Evolutionary conservation across 35 echinoderm and acorn worm species (phyloP), one percentile per base, ranked within the genome.

Genomic region (Acanthaster planci): DNA sequence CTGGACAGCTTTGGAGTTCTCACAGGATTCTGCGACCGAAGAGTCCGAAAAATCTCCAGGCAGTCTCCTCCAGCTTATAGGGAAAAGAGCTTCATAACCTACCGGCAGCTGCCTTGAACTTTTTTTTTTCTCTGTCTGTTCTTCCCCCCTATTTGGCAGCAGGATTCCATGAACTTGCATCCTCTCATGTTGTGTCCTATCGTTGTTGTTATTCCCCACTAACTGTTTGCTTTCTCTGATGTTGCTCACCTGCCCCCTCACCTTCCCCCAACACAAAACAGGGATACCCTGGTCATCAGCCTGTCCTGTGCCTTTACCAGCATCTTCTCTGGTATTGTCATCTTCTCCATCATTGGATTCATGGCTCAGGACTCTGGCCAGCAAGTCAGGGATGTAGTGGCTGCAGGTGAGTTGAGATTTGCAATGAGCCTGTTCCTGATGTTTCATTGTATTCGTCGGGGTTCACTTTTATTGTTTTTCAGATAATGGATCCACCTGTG

Each of bases 321-420:
- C 81, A 81, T 92, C 27, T 77, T 92, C 15, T 78, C 84, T 30
- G 90, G 90, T 38, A 55, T 92, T 9, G 84, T 83, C 30, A 85
- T 92, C 31, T 92, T 92, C 51, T 87, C 90, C 29, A 84, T 92
- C 37, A 59, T 92, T 56, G 90, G 90, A 14, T 92, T 92, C 54
- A 92, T 92, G 90, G 86, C 90, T 1, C 9, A 81, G 39, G 90
- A 92, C 86, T 58, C 84, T 21, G 53, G 54, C 23, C 38, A 72
- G n/a, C 77, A 84, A 16, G 86, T 92, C 51, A 60, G 87, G 54
- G 84, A 92, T 38, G 90, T 92, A 12, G 84, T 92, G 10, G 76
- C 77, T 40, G 84, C 90, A 81, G 90, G 90, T 92, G 44, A 80
- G 90, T 18, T n/a, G n/a, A n/a, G n/a, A n/a, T n/a, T n/a, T n/a